Evolutionary conservation across 2,797 vertebrate species (phyloP), one percentile per base, ranked within the genome.

Genomic region (Syngnathus rostellatus): DNA sequence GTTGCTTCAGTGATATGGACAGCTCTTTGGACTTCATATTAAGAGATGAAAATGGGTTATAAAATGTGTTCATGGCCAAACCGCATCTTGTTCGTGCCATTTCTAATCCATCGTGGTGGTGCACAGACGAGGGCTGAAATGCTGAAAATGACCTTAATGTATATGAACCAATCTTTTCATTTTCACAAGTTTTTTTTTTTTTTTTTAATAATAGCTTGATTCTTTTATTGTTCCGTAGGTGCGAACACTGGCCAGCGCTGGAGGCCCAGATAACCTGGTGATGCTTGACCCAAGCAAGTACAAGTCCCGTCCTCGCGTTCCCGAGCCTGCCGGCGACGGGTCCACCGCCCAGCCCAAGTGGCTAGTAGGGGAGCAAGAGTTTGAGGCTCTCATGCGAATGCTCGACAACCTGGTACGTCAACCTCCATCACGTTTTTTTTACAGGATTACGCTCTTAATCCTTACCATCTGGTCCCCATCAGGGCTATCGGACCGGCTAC

Each of bases 401-500:
- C 92, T 99, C 1, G 97, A 99, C 87, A 99, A 99, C 82, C 91
- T 99, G 95, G 97, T 99, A 89, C 66, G 67, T 17, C 55, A 3
- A 38, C 53, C 5, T 65, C 1, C 39, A 19, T 48, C 14, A 4
- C 1, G 0, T 6, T 10, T 5, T 6, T 17, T 55, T 54, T 17
- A 23, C 19, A 43, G 51, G 21, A 16, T 10, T 19, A 51, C 12
- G 25, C 55, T 14, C 14, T 31, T 16, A 37, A 8, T 37, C 55
- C 6, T 7, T 37, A 14, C 25, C 16, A 14, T 57, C 14, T 57
- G 55, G 14, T 57, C 4, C 60, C 40, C 53, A 10, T 8, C 73
- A 99, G 97, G 97, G 97, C 78, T 99, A 98, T 87, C 93, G 97
- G 91, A 99, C 97, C 0, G 96, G 95, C 82, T 99, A 98, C 79